A percentile compares a stretch with the other conserved stretches of the same genome.
Conservation (phyloP, 2,797 vertebrate species). For the Thamnophis elegans region DNA sequence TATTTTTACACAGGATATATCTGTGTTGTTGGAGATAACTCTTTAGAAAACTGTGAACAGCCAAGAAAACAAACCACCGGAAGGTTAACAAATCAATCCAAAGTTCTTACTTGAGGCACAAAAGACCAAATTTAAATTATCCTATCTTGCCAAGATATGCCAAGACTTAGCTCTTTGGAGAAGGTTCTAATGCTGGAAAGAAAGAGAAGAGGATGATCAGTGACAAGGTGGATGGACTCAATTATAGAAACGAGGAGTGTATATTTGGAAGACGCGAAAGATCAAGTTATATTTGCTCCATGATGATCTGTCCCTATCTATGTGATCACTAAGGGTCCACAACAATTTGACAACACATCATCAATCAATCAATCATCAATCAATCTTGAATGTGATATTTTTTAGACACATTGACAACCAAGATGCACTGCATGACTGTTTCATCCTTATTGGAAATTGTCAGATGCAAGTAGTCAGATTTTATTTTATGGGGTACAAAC, state of each 20-base stretch:
- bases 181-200: neutral
- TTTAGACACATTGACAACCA: neutral
- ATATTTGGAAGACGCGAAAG: neutral
- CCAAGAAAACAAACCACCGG: neutral
- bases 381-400: neutral
- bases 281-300: neutral
- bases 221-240: neutral
- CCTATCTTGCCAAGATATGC: neutral
- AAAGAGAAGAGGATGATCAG: neutral
- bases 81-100: neutral
- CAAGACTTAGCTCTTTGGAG: neutral
- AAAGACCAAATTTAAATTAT: neutral
- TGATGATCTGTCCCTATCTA: neutral
- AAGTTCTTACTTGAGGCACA: neutral
- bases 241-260: neutral
- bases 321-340: neutral
- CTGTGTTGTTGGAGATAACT: neutral
- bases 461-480: neutral
- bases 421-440: neutral
- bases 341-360: neutral
- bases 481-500: neutral
- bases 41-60: neutral
- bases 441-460: neutral
- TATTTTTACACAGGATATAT: neutral
- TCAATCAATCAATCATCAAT: neutral